Evolutionary conservation across 1,140 invertebrate species (phyloP).

Genomic region (Aphelinus atriplicis): DNA sequence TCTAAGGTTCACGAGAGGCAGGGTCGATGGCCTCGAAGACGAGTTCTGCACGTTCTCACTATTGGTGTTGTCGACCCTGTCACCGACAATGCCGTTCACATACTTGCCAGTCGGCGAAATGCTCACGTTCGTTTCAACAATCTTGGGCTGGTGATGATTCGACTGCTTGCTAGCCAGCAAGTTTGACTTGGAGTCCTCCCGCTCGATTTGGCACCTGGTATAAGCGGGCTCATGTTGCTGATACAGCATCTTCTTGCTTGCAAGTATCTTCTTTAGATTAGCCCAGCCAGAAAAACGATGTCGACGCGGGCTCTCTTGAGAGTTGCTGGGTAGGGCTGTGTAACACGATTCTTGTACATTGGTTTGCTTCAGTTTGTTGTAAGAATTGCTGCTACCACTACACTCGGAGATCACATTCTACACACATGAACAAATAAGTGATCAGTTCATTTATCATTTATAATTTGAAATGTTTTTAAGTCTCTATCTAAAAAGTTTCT

Average conservation of each 20-base stretch:
- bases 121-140: constrained; percentile 57
- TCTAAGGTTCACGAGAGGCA: constrained; percentile 51
- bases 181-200: constrained; percentile 61
- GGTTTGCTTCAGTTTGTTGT: constrained; percentile 64
- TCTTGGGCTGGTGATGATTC: constrained; percentile 46
- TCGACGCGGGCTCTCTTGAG: constrained; percentile 28
- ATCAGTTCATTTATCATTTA: no score
- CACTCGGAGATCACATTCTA: constrained; percentile 73
- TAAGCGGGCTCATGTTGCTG: constrained; percentile 55
- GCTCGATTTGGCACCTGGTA: constrained; percentile 56
- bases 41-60: constrained; percentile 44
- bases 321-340: constrained; percentile 3
- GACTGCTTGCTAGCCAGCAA: constrained; percentile 48
- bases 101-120: constrained; percentile 55
- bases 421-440: not conserved
- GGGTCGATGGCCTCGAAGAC: constrained; percentile 54
- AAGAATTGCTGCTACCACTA: constrained; percentile 41
- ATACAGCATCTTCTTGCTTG: constrained; percentile 50
- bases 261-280: constrained; percentile 47
- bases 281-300: constrained; percentile 45
- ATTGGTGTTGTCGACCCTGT: constrained; percentile 43
- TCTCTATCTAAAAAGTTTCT: no score
- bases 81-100: constrained; percentile 53
- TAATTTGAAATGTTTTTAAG: no score
- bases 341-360: constrained; percentile 58